Evolutionary conservation across 2,797 vertebrate species (phyloP), one percentile per base, ranked within the genome.

Genomic region (Geotrypetes seraphini): DNA sequence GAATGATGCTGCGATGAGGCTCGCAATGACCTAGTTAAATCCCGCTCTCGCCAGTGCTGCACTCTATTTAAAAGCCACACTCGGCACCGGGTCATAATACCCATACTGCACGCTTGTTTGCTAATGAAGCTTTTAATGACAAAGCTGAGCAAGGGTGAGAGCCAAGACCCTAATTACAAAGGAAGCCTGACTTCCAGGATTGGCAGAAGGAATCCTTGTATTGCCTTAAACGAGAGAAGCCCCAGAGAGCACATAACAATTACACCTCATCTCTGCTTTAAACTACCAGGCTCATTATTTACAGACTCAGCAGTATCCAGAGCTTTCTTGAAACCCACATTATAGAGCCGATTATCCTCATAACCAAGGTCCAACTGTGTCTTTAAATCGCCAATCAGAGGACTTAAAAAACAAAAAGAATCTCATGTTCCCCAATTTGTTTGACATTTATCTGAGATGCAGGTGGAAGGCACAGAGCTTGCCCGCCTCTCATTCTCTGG

Each of bases 1-100:
- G 35, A 58, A 64, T 46, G 48, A 56, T 50, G 31, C 33, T 28
- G 14, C 28, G 52, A 53, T 12, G 31, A 45, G 50, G 25, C 52
- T 47, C 39, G 46, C 34, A 44, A 50, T 68, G 62, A 70, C 64
- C 60, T 53, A 56, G 37, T 62, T 64, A 54, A 49, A 58, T 63
- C 58, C 64, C 52, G 56, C 47, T 54, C 25, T 32, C 35, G 18
- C 1, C 0, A 31, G 9, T 20, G 22, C 36, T 55, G 27, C 42
- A 11, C 31, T 41, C 19, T 14, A 20, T 32, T 33, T 24, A 33
- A 18, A 27, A 20, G 22, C 11, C 5, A 26, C 19, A 31, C 28
- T 42, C 52, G n/a, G 45, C 28, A 32, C 26, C 42, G 32, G 19
- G 24, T 25, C 28, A 21, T 22, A 14, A 8, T 19, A n/a, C 22